Conservation (phyloP, 2,797 vertebrate species). For the Pelochelys cantorii region DNA sequence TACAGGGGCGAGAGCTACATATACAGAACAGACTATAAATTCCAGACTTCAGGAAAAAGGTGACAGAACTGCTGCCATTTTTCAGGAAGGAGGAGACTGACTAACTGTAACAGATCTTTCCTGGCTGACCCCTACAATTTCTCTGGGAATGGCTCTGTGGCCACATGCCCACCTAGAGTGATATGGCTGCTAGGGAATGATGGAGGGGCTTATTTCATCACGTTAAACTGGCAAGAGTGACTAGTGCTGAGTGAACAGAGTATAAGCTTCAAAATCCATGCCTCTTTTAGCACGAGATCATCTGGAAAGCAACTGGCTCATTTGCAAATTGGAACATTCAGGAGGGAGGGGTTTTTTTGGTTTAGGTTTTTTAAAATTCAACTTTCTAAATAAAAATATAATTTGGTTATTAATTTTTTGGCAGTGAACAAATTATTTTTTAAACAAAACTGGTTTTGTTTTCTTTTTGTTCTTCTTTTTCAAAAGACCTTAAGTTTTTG, state of each 20-base stretch:
- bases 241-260: neutral
- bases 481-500: neutral
- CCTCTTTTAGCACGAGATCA: neutral
- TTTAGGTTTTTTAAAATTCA: neutral
- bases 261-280: conserved; percentile 5
- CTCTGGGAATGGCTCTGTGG: neutral
- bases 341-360: neutral
- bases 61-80: neutral
- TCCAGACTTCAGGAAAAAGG: neutral
- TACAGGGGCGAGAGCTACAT: neutral
- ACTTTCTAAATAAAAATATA: neutral
- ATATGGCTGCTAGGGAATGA: neutral
- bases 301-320: conserved; percentile 10
- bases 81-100: neutral
- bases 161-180: neutral
- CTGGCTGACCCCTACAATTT: neutral
- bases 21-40: neutral
- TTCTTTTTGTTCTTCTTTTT: neutral
- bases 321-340: neutral
- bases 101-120: neutral
- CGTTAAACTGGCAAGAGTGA: neutral
- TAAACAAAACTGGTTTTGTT: neutral
- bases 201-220: neutral
- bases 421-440: neutral
- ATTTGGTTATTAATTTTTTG: neutral